Evolutionary conservation across 2,113 vertebrate genomes (phyloP), one percentile per base, ranked within the genome.

Genomic region (Neodon shergylaensis): DNA sequence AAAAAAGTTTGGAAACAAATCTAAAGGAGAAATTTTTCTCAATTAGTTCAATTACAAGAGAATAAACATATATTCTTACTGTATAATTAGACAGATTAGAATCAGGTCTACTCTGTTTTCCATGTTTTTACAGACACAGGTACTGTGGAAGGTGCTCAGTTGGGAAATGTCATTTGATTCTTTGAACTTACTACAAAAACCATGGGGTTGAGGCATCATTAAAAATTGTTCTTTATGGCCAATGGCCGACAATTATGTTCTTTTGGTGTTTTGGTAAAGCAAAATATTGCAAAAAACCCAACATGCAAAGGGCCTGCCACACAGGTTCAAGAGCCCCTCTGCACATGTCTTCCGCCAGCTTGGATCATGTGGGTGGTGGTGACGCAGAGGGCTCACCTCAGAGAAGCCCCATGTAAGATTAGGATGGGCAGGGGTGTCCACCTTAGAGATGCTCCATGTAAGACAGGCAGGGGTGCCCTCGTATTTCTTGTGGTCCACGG

Each of bases 201-300:
- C 89, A 81, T 44, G 31, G 3, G 72, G 92, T 44, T 79, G 91
- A 93, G 49, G 16, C 7, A 72, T 66, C 47, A 83, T 63, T 49
- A 72, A 47, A 87, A 89, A 94, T 28, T 54, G 52, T 87, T 87
- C 89, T 90, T 72, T 88, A 92, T 84, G 72, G 88, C 63, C 58
- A 49, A 63, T 92, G 44, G 90, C 82, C 91, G 76, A 81, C 73
- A 94, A 76, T 88, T 92, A 90, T 77, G 52, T 93, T 91, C 58
- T 89, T 92, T 92, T 65, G 79, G 84, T 97, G 93, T 73, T 92
- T 65, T 72, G 90, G 54, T 70, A 95, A 95, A 94, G 88, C 47
- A 11, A 97, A 95, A 76, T 91, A 82, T 2, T 66, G 31, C 28
- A 49, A 88, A 90, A 78, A 7, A 72, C 63, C 54, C 39, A 78